A percentile compares a stretch with the other conserved stretches of the same genome.
phyloP scores from a whole-genome alignment of 2,797 vertebrate genomes.

The Artibeus lituratus region DNA sequence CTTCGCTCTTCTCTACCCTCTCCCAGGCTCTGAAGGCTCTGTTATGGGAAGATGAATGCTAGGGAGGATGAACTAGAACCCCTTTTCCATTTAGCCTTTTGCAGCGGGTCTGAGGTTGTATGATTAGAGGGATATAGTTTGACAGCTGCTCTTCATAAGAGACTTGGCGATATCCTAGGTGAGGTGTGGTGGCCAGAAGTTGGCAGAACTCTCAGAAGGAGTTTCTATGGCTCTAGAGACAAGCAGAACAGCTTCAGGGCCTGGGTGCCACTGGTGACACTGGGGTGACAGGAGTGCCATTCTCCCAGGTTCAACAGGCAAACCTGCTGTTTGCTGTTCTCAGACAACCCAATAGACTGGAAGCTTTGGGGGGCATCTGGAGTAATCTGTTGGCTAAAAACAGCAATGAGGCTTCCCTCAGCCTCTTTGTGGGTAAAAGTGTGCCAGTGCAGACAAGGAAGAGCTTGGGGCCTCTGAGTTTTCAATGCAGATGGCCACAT shows the following conservation, averaged over 20 bases:
- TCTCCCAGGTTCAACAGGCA: background rate
- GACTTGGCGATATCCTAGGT: background rate
- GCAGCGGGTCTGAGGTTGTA: background rate
- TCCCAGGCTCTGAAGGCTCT: background rate
- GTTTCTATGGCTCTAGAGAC: background rate
- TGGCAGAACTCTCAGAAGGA: background rate
- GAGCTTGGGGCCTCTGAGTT: background rate
- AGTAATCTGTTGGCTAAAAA: background rate
- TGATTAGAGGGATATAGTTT: background rate
- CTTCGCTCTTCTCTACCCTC: background rate
- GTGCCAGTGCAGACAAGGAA: accelerated
- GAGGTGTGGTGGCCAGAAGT: background rate
- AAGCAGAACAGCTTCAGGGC: background rate
- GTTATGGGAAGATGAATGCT: background rate
- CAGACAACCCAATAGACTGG: background rate
- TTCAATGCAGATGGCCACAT: background rate
- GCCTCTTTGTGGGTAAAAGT: background rate
- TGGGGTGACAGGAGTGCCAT: background rate
- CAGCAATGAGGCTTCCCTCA: background rate
- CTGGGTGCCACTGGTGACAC: background rate
- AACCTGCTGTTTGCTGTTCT: background rate
- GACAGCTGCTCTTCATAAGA: background rate
- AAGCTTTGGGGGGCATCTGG: background rate
- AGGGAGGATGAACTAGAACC: too few species aligned
- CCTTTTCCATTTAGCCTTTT: background rate